These are phyloP conservation scores for Denticeps clupeoides DNA, from an alignment of 2,797 vertebrate species.

Conservation along the genomic window DNA sequence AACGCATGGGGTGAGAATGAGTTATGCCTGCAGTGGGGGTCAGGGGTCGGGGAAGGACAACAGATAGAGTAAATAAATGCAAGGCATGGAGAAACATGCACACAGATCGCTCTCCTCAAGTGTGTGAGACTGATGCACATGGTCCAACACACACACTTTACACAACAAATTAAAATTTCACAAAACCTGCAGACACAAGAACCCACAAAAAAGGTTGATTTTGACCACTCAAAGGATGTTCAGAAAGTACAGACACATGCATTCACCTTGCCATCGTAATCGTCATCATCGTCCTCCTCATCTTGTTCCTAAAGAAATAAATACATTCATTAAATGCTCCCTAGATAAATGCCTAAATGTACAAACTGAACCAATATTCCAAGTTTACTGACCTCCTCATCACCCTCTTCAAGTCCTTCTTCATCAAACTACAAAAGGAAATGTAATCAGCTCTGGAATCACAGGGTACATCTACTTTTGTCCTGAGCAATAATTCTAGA, in stretches of 20 bases:
- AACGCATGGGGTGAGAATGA: constrained; percentile 91
- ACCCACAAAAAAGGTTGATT: too few species aligned
- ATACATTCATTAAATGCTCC: too few species aligned
- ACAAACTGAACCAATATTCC: too few species aligned
- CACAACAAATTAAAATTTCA: too few species aligned
- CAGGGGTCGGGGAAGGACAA: constrained; percentile 44
- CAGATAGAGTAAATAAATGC: constrained; percentile 32
- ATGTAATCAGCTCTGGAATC: not conserved
- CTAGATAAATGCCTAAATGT: too few species aligned
- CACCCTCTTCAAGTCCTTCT: constrained; percentile 83
- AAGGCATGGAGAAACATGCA: constrained; percentile 22
- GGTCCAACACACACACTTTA: too few species aligned
- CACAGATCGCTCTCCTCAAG: not conserved
- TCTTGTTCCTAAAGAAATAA: too few species aligned
- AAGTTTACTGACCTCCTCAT: constrained; percentile 94
- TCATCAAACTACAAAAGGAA: constrained; percentile 82
- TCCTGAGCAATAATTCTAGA: too few species aligned
- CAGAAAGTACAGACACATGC: not conserved
- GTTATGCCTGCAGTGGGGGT: constrained; percentile 91
- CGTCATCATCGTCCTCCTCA: constrained; percentile 85
- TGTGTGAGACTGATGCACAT: not conserved
- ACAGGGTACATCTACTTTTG: not conserved
- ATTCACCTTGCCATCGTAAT: constrained; percentile 75
- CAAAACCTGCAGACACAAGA: too few species aligned
- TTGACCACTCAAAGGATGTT: constrained; percentile 4